Conservation (phyloP, 2,888 invertebrate genomes). For the Ypsolopha sequella region DNA sequence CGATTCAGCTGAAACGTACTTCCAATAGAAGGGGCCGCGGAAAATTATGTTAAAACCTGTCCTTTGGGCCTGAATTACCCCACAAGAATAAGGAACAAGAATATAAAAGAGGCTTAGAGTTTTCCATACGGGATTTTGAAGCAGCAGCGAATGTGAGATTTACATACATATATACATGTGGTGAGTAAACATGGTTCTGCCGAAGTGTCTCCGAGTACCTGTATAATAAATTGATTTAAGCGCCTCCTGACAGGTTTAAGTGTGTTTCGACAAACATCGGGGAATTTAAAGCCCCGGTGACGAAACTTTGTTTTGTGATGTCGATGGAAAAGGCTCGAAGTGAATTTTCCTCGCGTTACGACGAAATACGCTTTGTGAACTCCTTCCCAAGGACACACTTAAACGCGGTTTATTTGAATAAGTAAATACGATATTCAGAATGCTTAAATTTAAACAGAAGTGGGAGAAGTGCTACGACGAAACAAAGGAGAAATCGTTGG, state of each 20-base stretch:
- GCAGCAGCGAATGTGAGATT: constrained; percentile 55
- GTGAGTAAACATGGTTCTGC: constrained; percentile 42
- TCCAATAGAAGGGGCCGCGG: constrained; percentile 48
- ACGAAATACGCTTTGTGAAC: constrained; percentile 22
- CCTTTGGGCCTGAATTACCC: constrained; percentile 64
- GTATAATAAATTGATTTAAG: constrained; percentile 68
- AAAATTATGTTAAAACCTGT: constrained; percentile 67
- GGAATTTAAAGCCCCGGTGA: constrained; percentile 54
- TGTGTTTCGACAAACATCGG: constrained; percentile 64
- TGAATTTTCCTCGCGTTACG: constrained; percentile 33
- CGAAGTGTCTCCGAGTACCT: constrained; percentile 53
- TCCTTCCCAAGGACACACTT: constrained; percentile 18
- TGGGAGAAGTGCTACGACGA: not conserved
- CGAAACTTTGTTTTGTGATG: constrained; percentile 49
- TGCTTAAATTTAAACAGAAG: constrained; percentile 6
- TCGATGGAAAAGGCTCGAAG: constrained; percentile 33
- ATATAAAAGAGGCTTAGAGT: constrained; percentile 66
- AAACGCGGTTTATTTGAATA: constrained; percentile 19
- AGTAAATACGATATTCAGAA: constrained; percentile 15
- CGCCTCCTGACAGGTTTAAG: constrained; percentile 62
- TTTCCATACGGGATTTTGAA: constrained; percentile 58
- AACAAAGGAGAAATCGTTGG: too few relatives aligned
- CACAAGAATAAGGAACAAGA: constrained; percentile 63
- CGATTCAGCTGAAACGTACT: constrained; percentile 30
- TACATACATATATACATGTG: constrained; percentile 44